Base-by-base conservation (phyloP, 1,140 invertebrate genomes). In the Drosophila sp. region DNA sequence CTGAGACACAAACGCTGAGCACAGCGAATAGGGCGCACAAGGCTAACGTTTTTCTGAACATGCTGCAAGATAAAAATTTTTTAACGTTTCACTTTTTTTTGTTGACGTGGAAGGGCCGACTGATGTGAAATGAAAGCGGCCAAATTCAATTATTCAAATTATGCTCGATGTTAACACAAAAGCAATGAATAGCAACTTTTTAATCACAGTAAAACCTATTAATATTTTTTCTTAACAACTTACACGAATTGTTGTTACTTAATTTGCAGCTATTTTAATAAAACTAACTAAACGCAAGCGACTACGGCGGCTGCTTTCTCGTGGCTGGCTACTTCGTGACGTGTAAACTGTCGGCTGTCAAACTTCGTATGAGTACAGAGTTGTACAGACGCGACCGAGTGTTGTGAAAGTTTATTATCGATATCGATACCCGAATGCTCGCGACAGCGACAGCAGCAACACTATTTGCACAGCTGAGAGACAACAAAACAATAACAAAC, bases 71-170 rank as follows among this genome's bases (percentile, higher is more conserved):
- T 25, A 11, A 50, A 27, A 65, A 38, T 50, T 1, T 21, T 50
- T 29, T 7, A 63, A 66, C 67, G 79, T 91, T 78, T 84, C 69
- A 69, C 63, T 64, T 87, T 78, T 78, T 76, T 81, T 73, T 86
- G 82, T 90, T 89, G 84, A 91, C 83, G 90, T 91, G 90, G 90
- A 91, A 86, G 73, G 73, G 76, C 38, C 18, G 57, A 43, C 21
- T 13, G n/a, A 13, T 13, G 51, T 38, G 8, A 51, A 29, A 36
- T 7, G 25, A 65, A 50, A 76, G 50, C 41, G 46, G 14, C 27
- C 7, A 4, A 14, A 16, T 65, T 48, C 11, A 53, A 7, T 1
- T 46, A n/a, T 6, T 6, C 7, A 4, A 11, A 14, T 50, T 70
- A 27, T n/a, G 7, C 4, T 4, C 7, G 3, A 48, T 66, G 32